Evolutionary conservation across 2,797 vertebrate species (phyloP), one percentile per base, ranked within the genome.

Genomic region (Lates japonicus): DNA sequence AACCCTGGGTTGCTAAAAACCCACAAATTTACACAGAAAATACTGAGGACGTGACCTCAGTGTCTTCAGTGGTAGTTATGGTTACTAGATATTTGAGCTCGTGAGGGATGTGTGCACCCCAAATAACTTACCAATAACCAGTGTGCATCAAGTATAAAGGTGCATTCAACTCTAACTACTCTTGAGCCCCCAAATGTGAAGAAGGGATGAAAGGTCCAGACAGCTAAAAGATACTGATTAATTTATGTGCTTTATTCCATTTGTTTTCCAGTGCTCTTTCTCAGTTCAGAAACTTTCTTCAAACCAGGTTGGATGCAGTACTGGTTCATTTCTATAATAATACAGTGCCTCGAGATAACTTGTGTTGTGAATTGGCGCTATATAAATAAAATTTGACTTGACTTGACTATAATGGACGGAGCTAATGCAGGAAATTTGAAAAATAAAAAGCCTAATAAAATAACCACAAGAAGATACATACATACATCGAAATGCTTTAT

Each of bases 401-500:
- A n/a, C n/a, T n/a, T n/a, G n/a, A n/a, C n/a, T n/a, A n/a, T n/a
- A 37, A 39, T 29, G 42, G 22, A 42, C 25, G 7, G 0, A 37
- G n/a, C 3, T 29, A 19, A n/a, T 25, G 25, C 6, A 52, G 29
- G 2, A 7, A 60, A 62, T 25, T 11, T 33, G 12, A 42, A 17
- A 59, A 58, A 14, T 22, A 16, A 22, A 17, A 49, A 54, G 22
- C 20, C 33, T 16, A 73, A 44, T 51, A 2, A 55, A 82, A 71
- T 58, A 19, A 62, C 8, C 11, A 69, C 1, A 64, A 61, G 70
- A 25, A 20, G 13, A 51, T 41, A 74, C 33, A 33, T 37, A 29
- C 3, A 81, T 92, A 91, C 85, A 93, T 89, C 85, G 89, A 91
- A 95, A 93, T 82, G 80, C 86, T 95, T 95, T 95, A 95, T 91